These are phyloP conservation scores for Cephus runcator DNA, from an alignment of 2,888 invertebrate genomes.

Conservation along the genomic window DNA sequence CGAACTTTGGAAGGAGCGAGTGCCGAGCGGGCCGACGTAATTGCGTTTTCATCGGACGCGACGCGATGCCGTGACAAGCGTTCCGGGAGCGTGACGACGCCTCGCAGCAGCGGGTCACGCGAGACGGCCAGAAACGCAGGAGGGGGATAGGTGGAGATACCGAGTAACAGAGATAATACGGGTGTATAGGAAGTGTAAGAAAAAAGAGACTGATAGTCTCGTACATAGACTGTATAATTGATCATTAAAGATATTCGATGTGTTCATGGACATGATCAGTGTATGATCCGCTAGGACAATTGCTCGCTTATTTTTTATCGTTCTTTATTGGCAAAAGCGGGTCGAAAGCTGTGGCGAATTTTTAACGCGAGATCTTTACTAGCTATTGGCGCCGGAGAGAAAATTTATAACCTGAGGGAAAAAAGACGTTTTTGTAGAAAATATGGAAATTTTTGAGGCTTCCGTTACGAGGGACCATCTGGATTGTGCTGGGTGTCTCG, in stretches of 20 bases:
- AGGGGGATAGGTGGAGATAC: constrained; percentile 22
- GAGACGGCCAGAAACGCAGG: background rate
- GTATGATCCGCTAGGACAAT: constrained; percentile 47
- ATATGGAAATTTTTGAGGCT: background rate
- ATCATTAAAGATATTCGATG: background rate
- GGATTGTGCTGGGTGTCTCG: background rate
- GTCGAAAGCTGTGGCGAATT: background rate
- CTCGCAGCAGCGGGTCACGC: background rate
- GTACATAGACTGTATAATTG: background rate
- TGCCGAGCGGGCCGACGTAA: constrained; percentile 1
- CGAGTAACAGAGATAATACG: constrained; percentile 2
- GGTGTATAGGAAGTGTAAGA: background rate
- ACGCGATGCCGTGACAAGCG: constrained; percentile 5
- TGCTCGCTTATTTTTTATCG: constrained; percentile 60
- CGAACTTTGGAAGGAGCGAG: background rate
- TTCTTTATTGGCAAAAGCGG: constrained; percentile 50
- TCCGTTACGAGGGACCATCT: background rate
- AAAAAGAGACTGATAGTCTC: background rate
- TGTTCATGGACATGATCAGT: background rate
- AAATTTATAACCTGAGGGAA: background rate
- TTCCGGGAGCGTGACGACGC: background rate
- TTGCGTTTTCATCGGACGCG: background rate
- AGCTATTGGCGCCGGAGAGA: background rate
- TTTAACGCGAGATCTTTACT: background rate
- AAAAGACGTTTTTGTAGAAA: background rate